Base-by-base conservation (phyloP, 1,140 invertebrate genomes). In the Caenorhabditis inopinata region DNA sequence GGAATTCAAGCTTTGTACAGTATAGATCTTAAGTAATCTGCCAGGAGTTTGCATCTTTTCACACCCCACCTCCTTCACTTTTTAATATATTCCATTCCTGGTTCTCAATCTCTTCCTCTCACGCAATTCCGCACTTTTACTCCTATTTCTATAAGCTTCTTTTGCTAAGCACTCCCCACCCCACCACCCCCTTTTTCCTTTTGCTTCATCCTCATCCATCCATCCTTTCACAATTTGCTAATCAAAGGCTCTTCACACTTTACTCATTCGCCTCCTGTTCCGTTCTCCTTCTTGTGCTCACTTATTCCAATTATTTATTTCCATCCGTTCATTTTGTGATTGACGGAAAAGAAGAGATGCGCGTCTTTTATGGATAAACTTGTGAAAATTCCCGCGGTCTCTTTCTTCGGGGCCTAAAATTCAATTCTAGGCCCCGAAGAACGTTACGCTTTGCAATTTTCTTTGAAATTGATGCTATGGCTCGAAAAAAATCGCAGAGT, bases 161-260 rank as follows among this genome's bases (percentile, higher is more conserved):
- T 62, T 25, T 53, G n/a, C 32, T 38, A 42, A 42, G 32, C 58
- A 38, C 32, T 62, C 18, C 16, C n/a, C n/a, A n/a, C n/a, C n/a
- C n/a, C n/a, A n/a, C n/a, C n/a, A n/a, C n/a, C n/a, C 14, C 38
- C 38, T 42, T 5, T 42, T 14, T 42, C 38, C 38, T 62, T 21
- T 38, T n/a, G n/a, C n/a, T n/a, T n/a, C n/a, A n/a, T n/a, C n/a
- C n/a, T 16, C 58, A 68, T 38, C 11, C n/a, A 51, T 51, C 58
- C 32, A 25, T 32, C 32, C 12, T 25, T 68, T 35, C 58, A 68
- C 58, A 68, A 68, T 68, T 68, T 68, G 58, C 38, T 68, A 68
- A 68, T 68, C 58, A 68, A 68, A 29, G 32, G 58, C 58, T 68
- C 58, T 68, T 68, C 58, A 68, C 58, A 68, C 58, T 68, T 68